phyloP scores from a whole-genome alignment of 2,113 vertebrate species.

The Tichodroma muraria region DNA sequence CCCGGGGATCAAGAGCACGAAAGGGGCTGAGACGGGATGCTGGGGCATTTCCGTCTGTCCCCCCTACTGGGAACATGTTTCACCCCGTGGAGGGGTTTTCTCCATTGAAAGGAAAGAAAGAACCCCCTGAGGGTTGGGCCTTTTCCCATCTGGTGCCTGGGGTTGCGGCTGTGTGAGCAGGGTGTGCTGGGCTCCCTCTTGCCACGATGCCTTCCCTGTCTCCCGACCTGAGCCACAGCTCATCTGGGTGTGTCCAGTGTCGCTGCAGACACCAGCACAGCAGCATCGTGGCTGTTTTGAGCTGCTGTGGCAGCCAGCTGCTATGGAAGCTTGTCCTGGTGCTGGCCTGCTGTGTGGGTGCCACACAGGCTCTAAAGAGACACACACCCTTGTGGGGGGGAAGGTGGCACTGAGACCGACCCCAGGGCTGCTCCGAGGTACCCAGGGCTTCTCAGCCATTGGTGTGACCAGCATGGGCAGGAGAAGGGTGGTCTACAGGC shows the following conservation, averaged over 20 bases:
- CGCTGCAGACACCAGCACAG: neutral
- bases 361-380: neutral
- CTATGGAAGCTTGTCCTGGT: neutral
- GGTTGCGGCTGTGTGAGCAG: neutral
- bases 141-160: neutral
- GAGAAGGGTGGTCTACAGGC: neutral
- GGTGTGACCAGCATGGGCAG: fast-evolving
- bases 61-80: fast-evolving
- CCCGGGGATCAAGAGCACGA: neutral
- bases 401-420: fast-evolving
- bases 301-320: neutral
- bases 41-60: neutral
- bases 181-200: neutral
- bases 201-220: neutral
- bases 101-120: neutral
- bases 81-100: neutral
- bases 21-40: neutral
- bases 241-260: fast-evolving
- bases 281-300: neutral
- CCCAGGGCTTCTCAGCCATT: neutral
- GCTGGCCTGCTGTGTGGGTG: neutral
- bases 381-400: too few relatives aligned
- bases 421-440: neutral
- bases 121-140: neutral
- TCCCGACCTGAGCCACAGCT: fast-evolving